Conservation (phyloP, 2,888 invertebrate species). For the Cactoblastis cactorum region DNA sequence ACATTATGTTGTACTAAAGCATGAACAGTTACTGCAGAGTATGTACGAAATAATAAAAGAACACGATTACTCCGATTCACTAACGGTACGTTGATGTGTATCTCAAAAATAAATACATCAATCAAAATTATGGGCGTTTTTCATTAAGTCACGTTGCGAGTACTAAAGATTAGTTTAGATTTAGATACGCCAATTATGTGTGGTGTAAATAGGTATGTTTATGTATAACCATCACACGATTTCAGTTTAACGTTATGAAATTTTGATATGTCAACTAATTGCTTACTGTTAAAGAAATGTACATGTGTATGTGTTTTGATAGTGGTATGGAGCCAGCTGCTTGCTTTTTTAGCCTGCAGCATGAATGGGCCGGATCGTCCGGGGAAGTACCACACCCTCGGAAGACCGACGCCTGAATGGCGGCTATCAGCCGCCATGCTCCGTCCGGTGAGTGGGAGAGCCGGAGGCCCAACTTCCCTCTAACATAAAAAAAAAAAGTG, state of each 20-base stretch:
- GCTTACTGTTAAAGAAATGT: neutral
- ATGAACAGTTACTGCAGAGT: slow-evolving; percentile 8
- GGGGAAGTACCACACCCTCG: no score
- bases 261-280: neutral
- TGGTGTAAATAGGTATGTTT: no score
- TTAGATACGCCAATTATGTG: neutral
- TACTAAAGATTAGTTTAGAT: slow-evolving; percentile 1
- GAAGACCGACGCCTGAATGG: no score
- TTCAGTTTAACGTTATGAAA: neutral
- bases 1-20: slow-evolving; percentile 1
- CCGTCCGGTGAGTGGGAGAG: no score
- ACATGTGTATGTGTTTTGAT: no score
- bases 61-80: neutral
- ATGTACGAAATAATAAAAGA: slow-evolving; percentile 6
- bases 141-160: slow-evolving; percentile 2
- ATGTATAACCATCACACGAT: no score
- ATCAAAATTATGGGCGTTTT: slow-evolving; percentile 2
- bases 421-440: no score
- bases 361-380: no score
- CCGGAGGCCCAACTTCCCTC: no score
- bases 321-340: no score
- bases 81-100: slow-evolving; percentile 9
- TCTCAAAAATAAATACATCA: neutral
- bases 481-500: no score
- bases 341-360: no score